Conservation (phyloP, 2,797 vertebrate species). For the Artibeus jamaicensis region DNA sequence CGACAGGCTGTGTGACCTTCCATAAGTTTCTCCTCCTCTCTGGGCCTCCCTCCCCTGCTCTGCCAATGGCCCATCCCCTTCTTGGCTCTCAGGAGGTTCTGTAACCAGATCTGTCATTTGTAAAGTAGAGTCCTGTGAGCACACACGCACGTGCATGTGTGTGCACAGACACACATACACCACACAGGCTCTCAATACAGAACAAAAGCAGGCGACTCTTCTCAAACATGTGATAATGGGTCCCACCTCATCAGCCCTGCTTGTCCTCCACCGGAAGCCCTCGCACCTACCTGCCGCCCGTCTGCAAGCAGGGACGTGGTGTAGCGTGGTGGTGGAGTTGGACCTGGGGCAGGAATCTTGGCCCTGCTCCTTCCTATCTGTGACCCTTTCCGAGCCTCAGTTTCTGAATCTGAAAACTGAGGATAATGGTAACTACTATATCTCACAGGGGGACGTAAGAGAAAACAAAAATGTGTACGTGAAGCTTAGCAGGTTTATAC, state of each 20-base stretch:
- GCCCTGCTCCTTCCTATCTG: neutral
- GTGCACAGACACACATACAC: accelerated
- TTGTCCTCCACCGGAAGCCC: accelerated
- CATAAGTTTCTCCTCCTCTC: neutral
- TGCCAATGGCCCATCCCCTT: neutral
- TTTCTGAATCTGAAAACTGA: neutral
- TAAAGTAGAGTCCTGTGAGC: neutral
- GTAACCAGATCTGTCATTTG: neutral
- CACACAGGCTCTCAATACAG: neutral
- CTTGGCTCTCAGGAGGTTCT: neutral
- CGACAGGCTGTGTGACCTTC: neutral
- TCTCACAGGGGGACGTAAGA: neutral
- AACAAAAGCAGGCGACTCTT: neutral
- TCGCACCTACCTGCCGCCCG: neutral
- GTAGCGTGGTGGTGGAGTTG: accelerated
- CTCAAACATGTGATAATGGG: accelerated
- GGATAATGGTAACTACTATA: neutral
- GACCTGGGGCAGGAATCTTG: neutral
- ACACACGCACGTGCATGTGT: accelerated
- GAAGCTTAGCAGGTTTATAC: neutral
- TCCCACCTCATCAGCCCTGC: neutral
- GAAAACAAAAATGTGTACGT: accelerated
- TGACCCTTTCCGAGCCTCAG: neutral
- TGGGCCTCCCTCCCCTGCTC: neutral
- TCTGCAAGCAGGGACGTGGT: neutral